phyloP scores from a whole-genome alignment of 2,797 vertebrate species.

The Dallia pectoralis region DNA sequence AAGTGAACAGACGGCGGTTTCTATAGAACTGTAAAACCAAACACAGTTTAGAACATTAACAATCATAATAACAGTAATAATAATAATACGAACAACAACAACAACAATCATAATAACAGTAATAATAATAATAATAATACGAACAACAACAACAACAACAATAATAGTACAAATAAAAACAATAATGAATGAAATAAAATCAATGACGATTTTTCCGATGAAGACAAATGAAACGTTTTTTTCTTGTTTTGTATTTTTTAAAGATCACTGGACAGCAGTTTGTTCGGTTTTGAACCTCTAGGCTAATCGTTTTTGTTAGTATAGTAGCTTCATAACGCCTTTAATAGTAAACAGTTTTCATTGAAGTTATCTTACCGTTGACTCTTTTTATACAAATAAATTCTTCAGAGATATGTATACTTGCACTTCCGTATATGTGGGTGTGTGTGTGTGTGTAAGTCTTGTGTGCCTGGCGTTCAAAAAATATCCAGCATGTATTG shows the following conservation, averaged over 20 bases:
- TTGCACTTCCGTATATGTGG: conserved; percentile 41
- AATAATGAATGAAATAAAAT: conserved; percentile 72
- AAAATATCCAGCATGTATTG: conserved; percentile 50
- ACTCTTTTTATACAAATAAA: conserved; percentile 82
- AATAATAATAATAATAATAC: conserved; percentile 72
- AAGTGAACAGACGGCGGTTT: conserved; percentile 65
- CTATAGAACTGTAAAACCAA: conserved; percentile 69
- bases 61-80: conserved; percentile 68
- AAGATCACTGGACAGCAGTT: conserved; percentile 82
- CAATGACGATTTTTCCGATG: conserved; percentile 76
- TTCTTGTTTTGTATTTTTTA: conserved; percentile 67
- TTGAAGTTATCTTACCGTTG: conserved; percentile 74
- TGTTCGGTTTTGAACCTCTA: conserved; percentile 76
- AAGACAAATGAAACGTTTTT: conserved; percentile 72
- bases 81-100: conserved; percentile 77
- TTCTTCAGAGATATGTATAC: conserved; percentile 78
- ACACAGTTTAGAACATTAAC: conserved; percentile 76
- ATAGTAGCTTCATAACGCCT: conserved; percentile 75
- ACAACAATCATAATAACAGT: conserved; percentile 78
- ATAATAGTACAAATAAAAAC: conserved; percentile 77
- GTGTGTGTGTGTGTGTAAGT: conserved; percentile 58
- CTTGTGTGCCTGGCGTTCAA: conserved; percentile 59
- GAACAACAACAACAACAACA: conserved; percentile 81
- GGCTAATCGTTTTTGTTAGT: conserved; percentile 85
- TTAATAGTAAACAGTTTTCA: conserved; percentile 76